These are phyloP conservation scores for Rhyacophila brunnea DNA, from an alignment of 1,140 invertebrate genomes.

Conservation along the genomic window DNA sequence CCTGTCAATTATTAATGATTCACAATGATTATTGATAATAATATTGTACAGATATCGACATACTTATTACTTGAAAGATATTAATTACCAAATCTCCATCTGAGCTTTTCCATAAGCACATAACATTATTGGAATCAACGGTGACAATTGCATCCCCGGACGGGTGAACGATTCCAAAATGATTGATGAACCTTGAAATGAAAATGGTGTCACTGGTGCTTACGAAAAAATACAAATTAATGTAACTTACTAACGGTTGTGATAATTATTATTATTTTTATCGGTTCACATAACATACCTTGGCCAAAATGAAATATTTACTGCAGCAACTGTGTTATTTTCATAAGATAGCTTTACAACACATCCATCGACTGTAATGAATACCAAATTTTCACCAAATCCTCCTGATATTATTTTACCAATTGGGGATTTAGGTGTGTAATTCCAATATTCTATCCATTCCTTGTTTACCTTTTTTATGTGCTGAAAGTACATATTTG, in stretches of 20 bases:
- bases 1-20: conserved; percentile 12
- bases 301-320: conserved; percentile 13
- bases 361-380: conserved; percentile 42
- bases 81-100: conserved; percentile 26
- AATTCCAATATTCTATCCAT: conserved; percentile 43
- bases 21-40: too few relatives aligned
- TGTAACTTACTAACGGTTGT: too few relatives aligned
- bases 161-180: conserved; percentile 23
- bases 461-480: conserved; percentile 41
- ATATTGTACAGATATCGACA: too few relatives aligned
- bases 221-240: too few relatives aligned
- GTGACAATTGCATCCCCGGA: conserved; percentile 22
- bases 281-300: too few relatives aligned
- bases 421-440: conserved; percentile 37
- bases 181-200: conserved; percentile 19
- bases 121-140: conserved; percentile 12
- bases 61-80: too few relatives aligned
- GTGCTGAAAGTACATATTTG: conserved; percentile 37
- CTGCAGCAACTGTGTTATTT: conserved; percentile 10
- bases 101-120: conserved; percentile 25
- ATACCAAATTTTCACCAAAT: conserved; percentile 38
- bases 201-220: neutral
- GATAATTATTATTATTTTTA: too few relatives aligned
- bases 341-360: conserved; percentile 36
- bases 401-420: conserved; percentile 41